Evolutionary conservation across 1,140 invertebrate species (phyloP).

Genomic region (Helicorthomorpha holstii): DNA sequence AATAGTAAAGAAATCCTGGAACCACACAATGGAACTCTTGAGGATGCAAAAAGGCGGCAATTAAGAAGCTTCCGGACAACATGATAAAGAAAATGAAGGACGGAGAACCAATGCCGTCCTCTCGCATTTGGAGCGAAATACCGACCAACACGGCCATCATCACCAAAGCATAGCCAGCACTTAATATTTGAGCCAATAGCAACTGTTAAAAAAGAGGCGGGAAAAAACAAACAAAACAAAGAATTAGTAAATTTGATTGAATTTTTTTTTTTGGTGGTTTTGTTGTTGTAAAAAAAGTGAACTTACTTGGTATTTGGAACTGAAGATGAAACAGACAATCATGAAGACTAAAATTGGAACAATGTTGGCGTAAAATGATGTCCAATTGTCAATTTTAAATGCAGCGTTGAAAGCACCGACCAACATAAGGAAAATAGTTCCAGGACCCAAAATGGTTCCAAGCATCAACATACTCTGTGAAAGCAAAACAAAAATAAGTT

Average conservation of each 20-base stretch:
- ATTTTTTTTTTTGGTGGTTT: too few relatives aligned
- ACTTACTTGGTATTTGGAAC: constrained; percentile 68
- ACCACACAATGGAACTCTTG: constrained; percentile 60
- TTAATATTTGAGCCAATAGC: constrained; percentile 51
- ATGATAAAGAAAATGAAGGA: constrained; percentile 56
- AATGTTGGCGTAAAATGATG: constrained; percentile 73
- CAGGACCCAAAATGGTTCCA: constrained; percentile 78
- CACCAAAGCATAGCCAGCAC: constrained; percentile 60
- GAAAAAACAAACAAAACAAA: too few relatives aligned
- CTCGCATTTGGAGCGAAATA: constrained; percentile 55
- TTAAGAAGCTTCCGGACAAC: constrained; percentile 39
- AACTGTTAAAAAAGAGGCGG: constrained; percentile 26
- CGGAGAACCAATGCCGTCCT: constrained; percentile 60
- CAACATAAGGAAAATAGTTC: constrained; percentile 90
- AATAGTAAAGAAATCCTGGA: constrained; percentile 69
- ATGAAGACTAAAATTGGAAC: constrained; percentile 74
- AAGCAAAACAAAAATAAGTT: constrained; percentile 1
- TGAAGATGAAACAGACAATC: constrained; percentile 80
- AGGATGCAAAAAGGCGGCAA: constrained; percentile 63
- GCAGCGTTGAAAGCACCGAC: constrained; percentile 85
- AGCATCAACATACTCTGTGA: constrained; percentile 48
- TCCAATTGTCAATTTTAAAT: constrained; percentile 76
- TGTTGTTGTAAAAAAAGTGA: constrained; percentile 1
- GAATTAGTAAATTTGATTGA: background rate
- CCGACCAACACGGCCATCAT: constrained; percentile 89